Evolutionary conservation across 2,113 vertebrate species (phyloP).

Genomic region (Hemiprocne comata): DNA sequence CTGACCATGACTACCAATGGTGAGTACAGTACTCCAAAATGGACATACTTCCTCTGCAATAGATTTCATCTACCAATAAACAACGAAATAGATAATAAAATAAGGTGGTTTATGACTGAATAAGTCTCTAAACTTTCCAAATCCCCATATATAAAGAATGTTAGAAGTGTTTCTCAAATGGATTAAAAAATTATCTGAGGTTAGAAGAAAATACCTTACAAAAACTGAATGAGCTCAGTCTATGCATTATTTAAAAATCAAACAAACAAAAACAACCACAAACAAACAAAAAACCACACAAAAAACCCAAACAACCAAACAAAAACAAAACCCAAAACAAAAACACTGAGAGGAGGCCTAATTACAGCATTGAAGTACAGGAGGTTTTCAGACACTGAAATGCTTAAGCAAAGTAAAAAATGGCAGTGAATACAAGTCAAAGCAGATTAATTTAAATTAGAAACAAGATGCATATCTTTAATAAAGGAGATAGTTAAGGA

Average conservation of each 20-base stretch:
- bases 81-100: not conserved
- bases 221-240: not conserved
- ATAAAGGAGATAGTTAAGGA: not conserved
- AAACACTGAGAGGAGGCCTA: not conserved
- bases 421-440: not conserved
- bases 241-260: not conserved
- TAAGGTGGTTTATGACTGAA: not conserved
- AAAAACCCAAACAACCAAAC: not conserved
- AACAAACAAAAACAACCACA: not conserved
- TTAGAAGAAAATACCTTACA: not conserved
- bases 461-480: not conserved
- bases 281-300: no score
- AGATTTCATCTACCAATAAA: not conserved
- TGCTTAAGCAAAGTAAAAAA: not conserved
- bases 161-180: not conserved
- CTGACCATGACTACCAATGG: not conserved
- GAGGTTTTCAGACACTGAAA: not conserved
- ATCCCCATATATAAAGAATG: not conserved
- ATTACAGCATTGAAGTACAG: not conserved
- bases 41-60: not conserved
- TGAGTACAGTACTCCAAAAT: not conserved
- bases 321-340: not conserved
- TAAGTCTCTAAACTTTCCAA: not conserved
- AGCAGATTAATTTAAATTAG: not conserved
- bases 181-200: not conserved